A percentile compares a stretch with the other conserved stretches of the same genome.
Evolutionary conservation across 2,797 vertebrate genomes (phyloP).

Genomic region (Arremon brunneinucha): DNA sequence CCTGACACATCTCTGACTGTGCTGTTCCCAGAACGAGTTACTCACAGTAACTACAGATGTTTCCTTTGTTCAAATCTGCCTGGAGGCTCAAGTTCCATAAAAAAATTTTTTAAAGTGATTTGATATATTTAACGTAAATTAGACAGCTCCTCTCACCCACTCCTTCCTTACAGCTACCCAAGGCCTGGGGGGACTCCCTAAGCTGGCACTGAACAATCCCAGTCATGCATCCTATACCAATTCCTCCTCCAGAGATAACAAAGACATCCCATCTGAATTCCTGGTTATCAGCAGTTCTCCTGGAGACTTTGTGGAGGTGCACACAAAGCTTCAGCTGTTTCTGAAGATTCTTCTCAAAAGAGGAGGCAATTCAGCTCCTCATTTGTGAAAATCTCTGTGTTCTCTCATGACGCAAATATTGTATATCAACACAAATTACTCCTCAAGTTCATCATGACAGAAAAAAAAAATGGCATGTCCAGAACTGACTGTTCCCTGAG

Average conservation of each 20-base stretch:
- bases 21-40: background rate
- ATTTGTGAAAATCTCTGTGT: background rate
- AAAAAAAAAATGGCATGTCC: fast-evolving
- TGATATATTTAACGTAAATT: background rate
- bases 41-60: background rate
- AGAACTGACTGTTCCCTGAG: background rate
- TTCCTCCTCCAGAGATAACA: background rate
- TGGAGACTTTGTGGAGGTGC: background rate
- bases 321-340: background rate
- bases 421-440: background rate
- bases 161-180: background rate
- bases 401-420: background rate
- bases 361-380: background rate
- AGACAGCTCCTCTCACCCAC: slow-evolving; percentile 18
- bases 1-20: background rate
- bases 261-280: background rate
- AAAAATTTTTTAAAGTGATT: background rate
- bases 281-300: background rate
- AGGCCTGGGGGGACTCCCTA: background rate
- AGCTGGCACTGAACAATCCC: background rate
- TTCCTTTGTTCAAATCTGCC: slow-evolving; percentile 10
- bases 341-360: background rate
- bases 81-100: background rate
- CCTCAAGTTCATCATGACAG: background rate
- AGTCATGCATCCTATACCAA: background rate